Evolutionary conservation across 2,888 invertebrate species (phyloP).

Genomic region (Coelogynopora nodosa): DNA sequence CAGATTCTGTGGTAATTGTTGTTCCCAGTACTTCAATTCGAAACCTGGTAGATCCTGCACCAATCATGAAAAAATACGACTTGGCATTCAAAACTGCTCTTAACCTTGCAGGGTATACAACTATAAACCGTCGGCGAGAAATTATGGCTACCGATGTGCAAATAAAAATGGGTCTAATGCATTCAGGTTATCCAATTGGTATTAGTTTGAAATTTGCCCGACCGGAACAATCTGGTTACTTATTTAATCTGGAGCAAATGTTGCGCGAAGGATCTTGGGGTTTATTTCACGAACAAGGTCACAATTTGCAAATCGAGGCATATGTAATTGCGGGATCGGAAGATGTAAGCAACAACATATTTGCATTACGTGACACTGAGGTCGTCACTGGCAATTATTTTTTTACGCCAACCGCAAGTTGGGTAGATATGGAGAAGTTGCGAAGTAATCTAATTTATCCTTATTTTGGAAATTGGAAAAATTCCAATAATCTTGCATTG

Average conservation of each 20-base stretch:
- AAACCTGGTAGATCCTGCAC: not conserved
- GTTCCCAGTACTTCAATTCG: not conserved
- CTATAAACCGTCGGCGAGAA: not conserved
- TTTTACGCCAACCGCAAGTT: not conserved
- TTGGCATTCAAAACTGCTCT: not conserved
- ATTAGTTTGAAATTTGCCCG: not conserved
- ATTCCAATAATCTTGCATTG: not conserved
- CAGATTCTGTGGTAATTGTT: not conserved
- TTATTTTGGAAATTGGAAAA: not conserved
- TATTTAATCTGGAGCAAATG: not conserved
- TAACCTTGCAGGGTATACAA: not conserved
- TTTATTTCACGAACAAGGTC: not conserved
- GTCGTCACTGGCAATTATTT: not conserved
- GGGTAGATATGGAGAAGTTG: not conserved
- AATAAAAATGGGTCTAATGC: not conserved
- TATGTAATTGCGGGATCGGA: not conserved
- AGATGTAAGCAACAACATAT: not conserved
- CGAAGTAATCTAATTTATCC: not conserved
- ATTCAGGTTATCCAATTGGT: not conserved
- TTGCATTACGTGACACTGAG: not conserved
- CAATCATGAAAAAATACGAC: not conserved
- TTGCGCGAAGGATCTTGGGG: not conserved
- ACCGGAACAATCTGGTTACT: not conserved
- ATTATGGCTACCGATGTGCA: not conserved
- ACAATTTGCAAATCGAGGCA: not conserved